Evolutionary conservation across 2,888 invertebrate genomes (phyloP).

Genomic region (Amaurobius ferox): DNA sequence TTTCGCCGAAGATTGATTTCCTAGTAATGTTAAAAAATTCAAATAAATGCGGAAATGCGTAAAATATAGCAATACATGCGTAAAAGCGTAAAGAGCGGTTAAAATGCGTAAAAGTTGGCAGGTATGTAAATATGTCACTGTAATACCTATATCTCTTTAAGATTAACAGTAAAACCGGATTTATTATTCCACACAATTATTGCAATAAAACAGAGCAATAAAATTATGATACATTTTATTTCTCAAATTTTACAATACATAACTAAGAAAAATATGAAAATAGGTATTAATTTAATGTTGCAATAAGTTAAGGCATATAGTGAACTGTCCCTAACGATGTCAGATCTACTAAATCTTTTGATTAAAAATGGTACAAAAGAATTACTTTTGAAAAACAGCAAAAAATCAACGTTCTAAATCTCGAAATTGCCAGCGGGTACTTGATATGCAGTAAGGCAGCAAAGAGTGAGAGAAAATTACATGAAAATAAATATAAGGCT

Average conservation of each 20-base stretch:
- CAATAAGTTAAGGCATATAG: conserved; percentile 29
- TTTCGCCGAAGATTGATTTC: too few relatives aligned
- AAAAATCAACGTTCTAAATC: neutral
- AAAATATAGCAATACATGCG: too few relatives aligned
- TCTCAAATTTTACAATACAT: conserved; percentile 12
- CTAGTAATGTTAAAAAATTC: too few relatives aligned
- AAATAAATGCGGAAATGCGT: too few relatives aligned
- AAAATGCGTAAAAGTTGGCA: too few relatives aligned
- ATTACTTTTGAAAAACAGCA: neutral
- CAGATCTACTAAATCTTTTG: neutral
- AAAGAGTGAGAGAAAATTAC: neutral
- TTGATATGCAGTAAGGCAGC: conserved; percentile 21
- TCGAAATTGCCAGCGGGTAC: neutral
- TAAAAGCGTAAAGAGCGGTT: too few relatives aligned
- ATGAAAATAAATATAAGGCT: conserved; percentile 16
- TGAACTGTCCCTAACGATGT: conserved; percentile 11
- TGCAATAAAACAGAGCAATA: too few relatives aligned
- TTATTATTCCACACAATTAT: too few relatives aligned
- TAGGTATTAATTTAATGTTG: conserved; percentile 7
- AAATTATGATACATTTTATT: conserved; percentile 30
- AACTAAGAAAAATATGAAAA: conserved; percentile 32
- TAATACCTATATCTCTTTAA: too few relatives aligned
- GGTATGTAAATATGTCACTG: too few relatives aligned
- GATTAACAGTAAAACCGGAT: too few relatives aligned
- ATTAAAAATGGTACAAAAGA: neutral